A percentile compares a stretch with the other conserved stretches of the same genome.
Conservation (phyloP, 2,113 vertebrate species). For the Diphyllodes magnificus region DNA sequence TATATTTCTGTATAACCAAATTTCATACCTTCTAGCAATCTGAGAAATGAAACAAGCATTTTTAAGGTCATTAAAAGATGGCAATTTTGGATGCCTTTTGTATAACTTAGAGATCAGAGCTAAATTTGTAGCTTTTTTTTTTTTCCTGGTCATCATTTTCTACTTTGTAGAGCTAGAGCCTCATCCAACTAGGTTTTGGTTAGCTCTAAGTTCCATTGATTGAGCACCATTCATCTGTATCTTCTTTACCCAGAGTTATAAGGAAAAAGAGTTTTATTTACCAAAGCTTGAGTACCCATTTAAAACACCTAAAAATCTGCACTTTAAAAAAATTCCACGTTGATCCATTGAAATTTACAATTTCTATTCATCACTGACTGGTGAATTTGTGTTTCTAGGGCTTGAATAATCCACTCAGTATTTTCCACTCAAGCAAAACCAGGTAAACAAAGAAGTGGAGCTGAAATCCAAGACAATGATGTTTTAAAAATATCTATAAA, state of each 20-base stretch:
- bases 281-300: not conserved
- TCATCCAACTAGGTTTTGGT: not conserved
- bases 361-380: not conserved
- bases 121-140: not conserved
- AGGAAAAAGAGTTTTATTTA: not conserved
- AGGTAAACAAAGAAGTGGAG: not conserved
- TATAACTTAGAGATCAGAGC: not conserved
- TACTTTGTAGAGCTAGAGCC: not conserved
- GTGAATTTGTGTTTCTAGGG: not conserved
- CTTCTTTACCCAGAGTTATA: not conserved
- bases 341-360: not conserved
- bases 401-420: not conserved
- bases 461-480: not conserved
- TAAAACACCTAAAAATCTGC: not conserved
- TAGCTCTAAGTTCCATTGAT: not conserved
- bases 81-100: not conserved
- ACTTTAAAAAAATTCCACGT: not conserved
- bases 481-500: not conserved
- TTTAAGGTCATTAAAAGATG: not conserved
- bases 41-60: not conserved
- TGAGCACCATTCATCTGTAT: not conserved
- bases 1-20: not conserved
- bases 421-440: not conserved
- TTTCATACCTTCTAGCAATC: not conserved
- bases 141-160: not conserved